Base-by-base conservation (phyloP, 2,797 vertebrate genomes). In the Falco peregrinus region DNA sequence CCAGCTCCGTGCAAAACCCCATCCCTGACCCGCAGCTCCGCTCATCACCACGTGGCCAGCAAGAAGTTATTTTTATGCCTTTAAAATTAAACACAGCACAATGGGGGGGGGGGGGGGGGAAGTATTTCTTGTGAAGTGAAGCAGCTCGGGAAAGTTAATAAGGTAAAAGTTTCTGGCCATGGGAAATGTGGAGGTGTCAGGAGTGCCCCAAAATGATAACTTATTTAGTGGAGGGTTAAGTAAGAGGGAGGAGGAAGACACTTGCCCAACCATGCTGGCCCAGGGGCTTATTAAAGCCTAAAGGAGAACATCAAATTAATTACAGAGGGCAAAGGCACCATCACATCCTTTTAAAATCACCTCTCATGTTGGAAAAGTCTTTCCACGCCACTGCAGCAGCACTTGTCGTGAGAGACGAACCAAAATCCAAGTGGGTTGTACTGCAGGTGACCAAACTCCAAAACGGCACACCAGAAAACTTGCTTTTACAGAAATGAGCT, bases 351-450 rank as follows among this genome's bases (percentile, higher is more conserved):
- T 77, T 85, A 71, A 45, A 41, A 64, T 60, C 73, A 50, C 60
- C 16, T 71, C 33, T 53, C 39, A 1, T 0, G 4, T 2, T 35
- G 59, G 48, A 54, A 76, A 37, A 47, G n/a, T 16, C 59, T 57
- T 9, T 9, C 11, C 1, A 4, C 5, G 11, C 3, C 0, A 1
- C 84, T 31, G 41, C 57, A 39, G 56, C 51, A 31, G 67, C 41
- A 43, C 17, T 59, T 11, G 37, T 6, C 0, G 0, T 2, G 41
- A 26, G 48, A 67, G 39, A 48, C 0, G 7, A 11, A 18, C 6
- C 35, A 18, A 35, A 64, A 54, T 22, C 86, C 86, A 47, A 5
- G 16, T 0, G 1, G 65, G 16, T 29, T 22, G 19, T 19, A 11
- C 56, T 31, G 10, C 0, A 5, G 45, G 18, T 13, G 48, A 13